Base-by-base conservation (phyloP, 1,140 invertebrate genomes). In the Mya arenaria region DNA sequence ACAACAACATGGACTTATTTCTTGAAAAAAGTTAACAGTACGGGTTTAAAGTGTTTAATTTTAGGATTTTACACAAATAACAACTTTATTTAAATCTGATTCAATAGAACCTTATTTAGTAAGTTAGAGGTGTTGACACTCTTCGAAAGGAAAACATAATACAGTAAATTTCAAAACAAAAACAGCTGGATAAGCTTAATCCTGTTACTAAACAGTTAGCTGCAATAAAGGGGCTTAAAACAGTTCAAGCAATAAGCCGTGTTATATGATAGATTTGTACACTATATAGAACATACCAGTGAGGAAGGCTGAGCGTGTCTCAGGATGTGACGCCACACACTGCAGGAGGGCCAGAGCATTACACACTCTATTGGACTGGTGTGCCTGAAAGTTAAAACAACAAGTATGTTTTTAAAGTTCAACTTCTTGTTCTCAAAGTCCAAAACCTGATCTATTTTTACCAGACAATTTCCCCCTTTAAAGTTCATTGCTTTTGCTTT, bases 281-380 rank as follows among this genome's bases (percentile, higher is more conserved):
- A 44, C 41, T 44, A 19, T 10, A 10, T 44, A 44, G 10, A 10
- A 65, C 60, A 73, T 86, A 95, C 95, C 94, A 89, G 97, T 95
- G 41, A 99, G 93, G 93, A 99, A 99, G 56, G 96, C 96, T 39
- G 97, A 97, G 86, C 99, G 94, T 0, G 99, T 99, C 91, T 99
- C 98, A 13, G 97, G 97, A 93, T 99, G 99, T 37, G 98, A 99
- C 3, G 99, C 99, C n/a, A 99, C 97, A 94, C 99, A 99, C 90
- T 99, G 99, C 82, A 99, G 94, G 36, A 99, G 92, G 0, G 99
- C 99, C 28, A 99, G 91, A 4, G 99, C 99, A 94, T 99, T 99
- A 92, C 99, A 99, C 0, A 99, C 99, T 75, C 99, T 88, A 92
- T 99, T 99, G 0, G 94, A 95, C 87, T 95, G 95, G 79, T 94